A percentile compares a stretch with the other conserved stretches of the same genome.
Evolutionary conservation across 2,888 invertebrate genomes (phyloP).

Genomic region (Serripes groenlandicus): DNA sequence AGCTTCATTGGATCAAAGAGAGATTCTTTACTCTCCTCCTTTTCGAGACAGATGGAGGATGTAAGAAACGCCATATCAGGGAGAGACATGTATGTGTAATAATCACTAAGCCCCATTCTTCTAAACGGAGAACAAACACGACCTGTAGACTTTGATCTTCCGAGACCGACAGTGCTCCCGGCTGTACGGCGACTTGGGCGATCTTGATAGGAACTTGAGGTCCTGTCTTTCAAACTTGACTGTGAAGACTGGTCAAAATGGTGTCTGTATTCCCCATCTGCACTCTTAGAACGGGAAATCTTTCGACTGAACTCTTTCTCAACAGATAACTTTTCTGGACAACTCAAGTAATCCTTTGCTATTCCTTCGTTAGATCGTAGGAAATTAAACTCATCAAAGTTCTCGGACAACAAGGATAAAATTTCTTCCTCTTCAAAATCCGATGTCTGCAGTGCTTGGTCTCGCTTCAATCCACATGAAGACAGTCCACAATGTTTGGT

Average conservation of each 20-base stretch:
- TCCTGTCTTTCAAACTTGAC: neutral
- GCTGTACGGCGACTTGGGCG: slow-evolving; percentile 4
- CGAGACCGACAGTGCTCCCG: slow-evolving; percentile 44
- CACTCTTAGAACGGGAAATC: slow-evolving; percentile 73
- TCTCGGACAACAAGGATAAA: slow-evolving; percentile 69
- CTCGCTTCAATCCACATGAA: slow-evolving; percentile 36
- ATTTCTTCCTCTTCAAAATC: slow-evolving; percentile 67
- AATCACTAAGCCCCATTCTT: slow-evolving; percentile 69
- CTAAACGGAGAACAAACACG: slow-evolving; percentile 66
- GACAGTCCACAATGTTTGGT: slow-evolving; percentile 24
- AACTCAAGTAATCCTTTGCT: slow-evolving; percentile 54
- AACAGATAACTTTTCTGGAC: slow-evolving; percentile 51
- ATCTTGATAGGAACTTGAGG: slow-evolving; percentile 12
- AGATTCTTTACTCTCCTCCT: slow-evolving; percentile 69
- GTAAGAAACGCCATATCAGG: slow-evolving; percentile 80
- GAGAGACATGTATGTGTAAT: slow-evolving; percentile 78
- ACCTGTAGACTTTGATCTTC: slow-evolving; percentile 66
- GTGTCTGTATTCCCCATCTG: slow-evolving; percentile 51
- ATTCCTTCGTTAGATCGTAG: slow-evolving; percentile 63
- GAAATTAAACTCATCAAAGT: slow-evolving; percentile 66
- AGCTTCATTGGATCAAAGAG: slow-evolving; percentile 78
- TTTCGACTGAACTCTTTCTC: slow-evolving; percentile 37
- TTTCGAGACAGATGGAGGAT: slow-evolving; percentile 47
- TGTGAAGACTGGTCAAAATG: neutral
- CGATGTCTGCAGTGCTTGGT: slow-evolving; percentile 64